These are phyloP conservation scores for Lagopus leucura DNA, from an alignment of 2,113 vertebrate genomes.

Conservation along the genomic window DNA sequence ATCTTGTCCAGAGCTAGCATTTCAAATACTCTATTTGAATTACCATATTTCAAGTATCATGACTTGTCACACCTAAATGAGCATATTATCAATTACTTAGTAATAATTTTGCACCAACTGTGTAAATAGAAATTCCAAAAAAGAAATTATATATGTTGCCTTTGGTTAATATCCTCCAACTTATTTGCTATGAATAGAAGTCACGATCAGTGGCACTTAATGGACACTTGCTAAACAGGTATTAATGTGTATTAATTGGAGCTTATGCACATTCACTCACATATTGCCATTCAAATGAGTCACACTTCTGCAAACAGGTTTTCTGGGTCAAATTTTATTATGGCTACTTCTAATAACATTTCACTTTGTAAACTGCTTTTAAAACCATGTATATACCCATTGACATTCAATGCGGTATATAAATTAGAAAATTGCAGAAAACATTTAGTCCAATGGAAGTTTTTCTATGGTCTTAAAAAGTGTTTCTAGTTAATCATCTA, in stretches of 20 bases:
- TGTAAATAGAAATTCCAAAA: not conserved
- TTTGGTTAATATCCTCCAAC: not conserved
- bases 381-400: constrained; percentile 3
- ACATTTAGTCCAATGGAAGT: not conserved
- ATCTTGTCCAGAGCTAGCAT: not conserved
- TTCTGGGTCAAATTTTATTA: not conserved
- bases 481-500: not conserved
- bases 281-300: not conserved
- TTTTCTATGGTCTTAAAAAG: not conserved
- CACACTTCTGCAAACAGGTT: not conserved
- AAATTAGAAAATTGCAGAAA: constrained; percentile 28
- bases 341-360: constrained; percentile 3
- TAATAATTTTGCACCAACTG: not conserved
- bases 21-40: not conserved
- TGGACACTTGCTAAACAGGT: not conserved
- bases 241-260: not conserved
- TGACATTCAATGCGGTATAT: not conserved
- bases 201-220: not conserved
- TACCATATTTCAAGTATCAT: not conserved
- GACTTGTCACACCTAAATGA: not conserved
- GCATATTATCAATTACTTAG: not conserved
- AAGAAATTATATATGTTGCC: not conserved
- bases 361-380: constrained; percentile 13
- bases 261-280: not conserved
- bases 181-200: not conserved